phyloP scores from a whole-genome alignment of 2,113 vertebrate genomes.

The Gopherus flavomarginatus region DNA sequence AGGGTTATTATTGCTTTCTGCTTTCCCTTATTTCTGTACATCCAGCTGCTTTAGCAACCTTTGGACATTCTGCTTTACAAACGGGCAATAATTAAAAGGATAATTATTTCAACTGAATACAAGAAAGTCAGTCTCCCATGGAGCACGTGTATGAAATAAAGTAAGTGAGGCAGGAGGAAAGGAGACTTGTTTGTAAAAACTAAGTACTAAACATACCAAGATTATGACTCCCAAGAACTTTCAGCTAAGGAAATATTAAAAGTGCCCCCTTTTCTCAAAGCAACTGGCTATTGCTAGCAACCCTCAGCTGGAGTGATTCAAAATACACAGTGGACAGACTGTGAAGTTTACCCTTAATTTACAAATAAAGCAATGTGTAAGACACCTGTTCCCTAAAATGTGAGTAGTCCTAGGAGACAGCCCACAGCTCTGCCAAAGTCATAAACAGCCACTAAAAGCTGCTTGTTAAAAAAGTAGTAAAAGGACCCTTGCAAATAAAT shows the following conservation, averaged over 20 bases:
- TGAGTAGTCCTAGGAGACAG: conserved; percentile 36
- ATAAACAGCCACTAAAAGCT: conserved; percentile 54
- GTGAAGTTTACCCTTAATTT: conserved; percentile 56
- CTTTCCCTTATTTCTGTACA: not conserved
- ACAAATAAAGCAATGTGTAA: conserved; percentile 30
- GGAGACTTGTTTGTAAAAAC: not conserved
- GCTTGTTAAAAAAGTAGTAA: conserved; percentile 56
- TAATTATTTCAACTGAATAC: not conserved
- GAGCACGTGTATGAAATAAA: not conserved
- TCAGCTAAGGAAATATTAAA: not conserved
- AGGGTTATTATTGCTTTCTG: not conserved
- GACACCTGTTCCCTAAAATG: conserved; percentile 63
- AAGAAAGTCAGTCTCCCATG: not conserved
- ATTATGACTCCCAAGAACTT: not conserved
- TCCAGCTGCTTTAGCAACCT: not conserved
- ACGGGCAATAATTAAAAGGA: not conserved
- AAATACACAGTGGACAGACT: conserved; percentile 8
- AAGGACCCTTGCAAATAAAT: conserved; percentile 63
- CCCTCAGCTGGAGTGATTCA: not conserved
- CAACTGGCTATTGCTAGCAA: not conserved
- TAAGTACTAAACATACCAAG: not conserved
- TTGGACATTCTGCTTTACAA: not conserved
- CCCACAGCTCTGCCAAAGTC: conserved; percentile 51
- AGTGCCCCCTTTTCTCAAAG: not conserved
- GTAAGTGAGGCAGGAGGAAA: not conserved